A percentile compares a stretch with the other conserved stretches of the same genome.
Evolutionary conservation across 2,113 vertebrate genomes (phyloP).

Genomic region (Epinephelus lanceolatus): DNA sequence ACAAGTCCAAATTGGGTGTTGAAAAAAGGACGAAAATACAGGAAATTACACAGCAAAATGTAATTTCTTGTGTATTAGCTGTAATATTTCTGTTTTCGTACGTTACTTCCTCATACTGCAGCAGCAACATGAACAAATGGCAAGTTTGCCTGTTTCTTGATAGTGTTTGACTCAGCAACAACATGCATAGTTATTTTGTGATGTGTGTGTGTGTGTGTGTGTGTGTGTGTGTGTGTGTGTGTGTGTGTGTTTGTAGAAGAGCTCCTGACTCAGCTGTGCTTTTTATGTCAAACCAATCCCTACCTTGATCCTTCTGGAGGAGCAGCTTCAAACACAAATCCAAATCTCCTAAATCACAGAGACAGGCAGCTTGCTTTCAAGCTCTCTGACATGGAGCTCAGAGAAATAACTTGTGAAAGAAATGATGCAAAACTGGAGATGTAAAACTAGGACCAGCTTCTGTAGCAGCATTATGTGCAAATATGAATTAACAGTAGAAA

Average conservation of each 20-base stretch:
- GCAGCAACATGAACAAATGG: not conserved
- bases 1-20: not conserved
- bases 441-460: not conserved
- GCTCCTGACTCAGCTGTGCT: slow-evolving; percentile 61
- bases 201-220: not conserved
- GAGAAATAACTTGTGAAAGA: slow-evolving; percentile 32
- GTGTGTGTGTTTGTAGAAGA: slow-evolving; percentile 39
- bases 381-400: slow-evolving; percentile 18
- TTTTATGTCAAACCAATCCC: slow-evolving; percentile 69
- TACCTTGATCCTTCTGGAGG: slow-evolving; percentile 53
- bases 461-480: not conserved
- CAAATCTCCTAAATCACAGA: slow-evolving; percentile 68
- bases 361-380: slow-evolving; percentile 63
- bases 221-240: not conserved
- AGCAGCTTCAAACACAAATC: slow-evolving; percentile 74
- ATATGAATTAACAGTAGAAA: not conserved
- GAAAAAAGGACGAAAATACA: not conserved
- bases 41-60: not conserved
- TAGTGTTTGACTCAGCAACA: slow-evolving; percentile 44
- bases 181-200: not conserved
- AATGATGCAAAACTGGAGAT: slow-evolving; percentile 17
- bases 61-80: not conserved
- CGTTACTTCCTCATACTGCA: not conserved
- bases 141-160: slow-evolving; percentile 14
- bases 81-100: not conserved